These are phyloP conservation scores for Arion vulgaris DNA, from an alignment of 1,140 invertebrate genomes.

Conservation along the genomic window DNA sequence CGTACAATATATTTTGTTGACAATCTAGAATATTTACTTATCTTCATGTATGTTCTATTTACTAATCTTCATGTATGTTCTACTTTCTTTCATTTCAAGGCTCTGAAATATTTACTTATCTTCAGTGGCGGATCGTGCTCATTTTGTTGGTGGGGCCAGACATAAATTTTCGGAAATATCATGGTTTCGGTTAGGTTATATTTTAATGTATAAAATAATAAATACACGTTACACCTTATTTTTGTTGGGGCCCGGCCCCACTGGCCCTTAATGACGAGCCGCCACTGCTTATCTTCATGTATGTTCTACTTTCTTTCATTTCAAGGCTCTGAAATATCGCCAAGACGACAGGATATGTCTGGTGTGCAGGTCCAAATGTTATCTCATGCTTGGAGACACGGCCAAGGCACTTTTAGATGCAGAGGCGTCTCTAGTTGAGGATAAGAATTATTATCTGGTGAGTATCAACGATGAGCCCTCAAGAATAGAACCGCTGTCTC, in stretches of 20 bases:
- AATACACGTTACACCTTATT: too few species aligned
- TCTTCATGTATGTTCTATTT: not conserved
- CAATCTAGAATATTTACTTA: not conserved
- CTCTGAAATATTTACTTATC: slow-evolving; percentile 59
- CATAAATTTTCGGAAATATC: too few species aligned
- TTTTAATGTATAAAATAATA: too few species aligned
- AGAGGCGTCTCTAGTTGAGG: slow-evolving; percentile 83
- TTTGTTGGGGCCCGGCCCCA: too few species aligned
- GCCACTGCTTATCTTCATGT: too few species aligned
- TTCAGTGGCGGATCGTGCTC: too few species aligned
- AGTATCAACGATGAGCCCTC: not conserved
- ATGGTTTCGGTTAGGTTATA: too few species aligned
- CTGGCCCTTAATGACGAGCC: too few species aligned
- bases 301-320: not conserved
- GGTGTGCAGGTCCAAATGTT: slow-evolving; percentile 90
- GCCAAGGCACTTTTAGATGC: slow-evolving; percentile 87
- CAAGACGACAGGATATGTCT: slow-evolving; percentile 76
- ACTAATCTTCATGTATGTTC: too few species aligned
- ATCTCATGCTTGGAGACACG: slow-evolving; percentile 88
- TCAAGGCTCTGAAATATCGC: slow-evolving; percentile 64
- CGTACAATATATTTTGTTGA: too few species aligned
- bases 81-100: slow-evolving; percentile 50
- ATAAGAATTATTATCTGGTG: slow-evolving; percentile 83
- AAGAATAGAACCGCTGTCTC: too few species aligned
- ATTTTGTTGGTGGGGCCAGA: too few species aligned